Percentiles rank a stretch among this genome's conserved stretches.
These are phyloP conservation scores for Cyclophora punctaria DNA, from an alignment of 2,888 invertebrate genomes.

Conservation along the genomic window DNA sequence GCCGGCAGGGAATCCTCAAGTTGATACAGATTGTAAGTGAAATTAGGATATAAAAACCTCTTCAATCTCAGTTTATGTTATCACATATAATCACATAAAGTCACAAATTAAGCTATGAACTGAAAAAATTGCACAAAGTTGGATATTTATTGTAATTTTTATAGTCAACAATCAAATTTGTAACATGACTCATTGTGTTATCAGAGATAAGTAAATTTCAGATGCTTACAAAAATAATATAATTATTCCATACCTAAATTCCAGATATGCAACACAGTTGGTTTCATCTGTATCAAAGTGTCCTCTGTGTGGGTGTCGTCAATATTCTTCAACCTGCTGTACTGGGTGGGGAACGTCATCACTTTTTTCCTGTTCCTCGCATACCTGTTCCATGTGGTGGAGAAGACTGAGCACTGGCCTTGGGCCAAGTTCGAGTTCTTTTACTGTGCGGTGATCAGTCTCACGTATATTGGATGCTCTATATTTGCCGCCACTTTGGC, in stretches of 20 bases:
- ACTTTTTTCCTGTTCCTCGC: slow-evolving; percentile 82
- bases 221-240: background rate
- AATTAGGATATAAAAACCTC: too few relatives aligned
- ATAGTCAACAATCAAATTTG: too few relatives aligned
- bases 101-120: too few relatives aligned
- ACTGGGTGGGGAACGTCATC: slow-evolving; percentile 87
- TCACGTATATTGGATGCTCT: slow-evolving; percentile 84
- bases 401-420: slow-evolving; percentile 85
- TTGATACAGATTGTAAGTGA: slow-evolving; percentile 81
- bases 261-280: slow-evolving; percentile 80
- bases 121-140: too few relatives aligned
- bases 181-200: too few relatives aligned
- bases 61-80: too few relatives aligned
- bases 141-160: too few relatives aligned
- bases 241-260: slow-evolving; percentile 16
- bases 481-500: slow-evolving; percentile 79
- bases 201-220: too few relatives aligned
- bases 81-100: too few relatives aligned
- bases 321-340: slow-evolving; percentile 84
- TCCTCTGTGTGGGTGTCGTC: slow-evolving; percentile 77
- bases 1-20: slow-evolving; percentile 84
- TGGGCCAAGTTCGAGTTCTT: slow-evolving; percentile 89
- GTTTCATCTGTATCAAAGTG: slow-evolving; percentile 87
- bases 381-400: slow-evolving; percentile 89
- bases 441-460: slow-evolving; percentile 80